Percentiles rank a stretch among this genome's conserved stretches.
phyloP scores from a whole-genome alignment of 1,140 invertebrate genomes.

The Dendroctonus ponderosae region DNA sequence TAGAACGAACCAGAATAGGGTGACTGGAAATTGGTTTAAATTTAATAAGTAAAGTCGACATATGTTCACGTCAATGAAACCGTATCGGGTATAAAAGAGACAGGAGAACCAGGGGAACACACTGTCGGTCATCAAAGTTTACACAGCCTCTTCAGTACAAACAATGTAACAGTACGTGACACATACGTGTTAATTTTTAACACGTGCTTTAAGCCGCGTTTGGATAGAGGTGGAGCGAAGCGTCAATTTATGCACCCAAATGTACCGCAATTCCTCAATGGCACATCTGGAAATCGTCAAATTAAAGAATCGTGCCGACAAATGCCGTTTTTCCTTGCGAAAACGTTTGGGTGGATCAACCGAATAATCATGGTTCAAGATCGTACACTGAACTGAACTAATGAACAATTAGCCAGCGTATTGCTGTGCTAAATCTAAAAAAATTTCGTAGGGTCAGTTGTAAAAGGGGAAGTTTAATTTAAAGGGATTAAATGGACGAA shows the following conservation, averaged over 20 bases:
- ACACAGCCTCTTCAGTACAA: conserved; percentile 39
- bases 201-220: conserved; percentile 38
- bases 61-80: conserved; percentile 21
- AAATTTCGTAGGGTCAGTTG: conserved; percentile 4
- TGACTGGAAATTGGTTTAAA: background rate
- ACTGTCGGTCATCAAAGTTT: conserved; percentile 38
- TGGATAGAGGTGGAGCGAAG: conserved; percentile 32
- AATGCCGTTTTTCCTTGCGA: no score
- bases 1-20: no score
- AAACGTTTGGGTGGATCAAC: no score
- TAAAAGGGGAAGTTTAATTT: conserved; percentile 6
- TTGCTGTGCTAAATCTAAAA: conserved; percentile 5
- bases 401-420: no score
- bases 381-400: no score
- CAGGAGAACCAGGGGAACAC: conserved; percentile 18
- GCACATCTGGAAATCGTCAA: conserved; percentile 2
- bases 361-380: no score
- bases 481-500: conserved; percentile 18
- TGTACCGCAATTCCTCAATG: conserved; percentile 3
- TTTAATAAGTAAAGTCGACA: conserved; percentile 15
- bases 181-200: conserved; percentile 47
- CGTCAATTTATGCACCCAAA: conserved; percentile 13
- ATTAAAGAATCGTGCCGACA: background rate
- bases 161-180: conserved; percentile 44
- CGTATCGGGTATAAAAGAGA: conserved; percentile 15